Conservation (phyloP, 2,888 invertebrate species). For the Eucriotettix oculatus region DNA sequence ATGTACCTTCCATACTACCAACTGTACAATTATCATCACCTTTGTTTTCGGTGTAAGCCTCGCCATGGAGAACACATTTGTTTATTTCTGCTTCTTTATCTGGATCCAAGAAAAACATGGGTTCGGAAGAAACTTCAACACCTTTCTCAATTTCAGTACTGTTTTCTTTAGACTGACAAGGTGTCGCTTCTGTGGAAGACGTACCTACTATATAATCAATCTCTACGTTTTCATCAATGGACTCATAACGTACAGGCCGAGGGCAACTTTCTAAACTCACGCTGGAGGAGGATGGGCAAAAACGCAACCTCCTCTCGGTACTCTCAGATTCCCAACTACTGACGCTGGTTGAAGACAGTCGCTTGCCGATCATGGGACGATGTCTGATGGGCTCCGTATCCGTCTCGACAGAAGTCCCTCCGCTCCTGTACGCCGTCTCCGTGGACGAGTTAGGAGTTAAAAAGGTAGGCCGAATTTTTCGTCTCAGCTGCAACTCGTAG, state of each 20-base stretch:
- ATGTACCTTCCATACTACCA: background rate
- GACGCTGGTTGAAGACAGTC: slow-evolving; percentile 8
- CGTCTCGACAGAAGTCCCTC: background rate
- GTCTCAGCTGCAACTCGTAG: background rate
- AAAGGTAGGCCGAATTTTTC: background rate
- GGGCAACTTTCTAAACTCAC: background rate
- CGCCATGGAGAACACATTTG: background rate
- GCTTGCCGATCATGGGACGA: background rate
- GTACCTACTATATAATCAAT: background rate
- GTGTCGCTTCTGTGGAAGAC: background rate
- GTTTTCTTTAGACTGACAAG: background rate
- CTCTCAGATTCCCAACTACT: slow-evolving; percentile 11
- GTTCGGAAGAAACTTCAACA: background rate
- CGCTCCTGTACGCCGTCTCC: background rate
- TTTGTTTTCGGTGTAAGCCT: background rate
- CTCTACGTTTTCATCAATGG: slow-evolving; percentile 6
- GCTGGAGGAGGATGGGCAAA: background rate
- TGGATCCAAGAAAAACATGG: background rate
- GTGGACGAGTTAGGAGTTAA: background rate
- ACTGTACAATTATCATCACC: no score
- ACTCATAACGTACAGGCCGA: slow-evolving; percentile 4
- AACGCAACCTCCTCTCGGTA: background rate
- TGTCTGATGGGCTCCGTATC: background rate
- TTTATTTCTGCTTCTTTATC: background rate
- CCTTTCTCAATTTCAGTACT: background rate